Conservation (phyloP, 2,888 invertebrate genomes). For the Agrilus cyanescens region DNA sequence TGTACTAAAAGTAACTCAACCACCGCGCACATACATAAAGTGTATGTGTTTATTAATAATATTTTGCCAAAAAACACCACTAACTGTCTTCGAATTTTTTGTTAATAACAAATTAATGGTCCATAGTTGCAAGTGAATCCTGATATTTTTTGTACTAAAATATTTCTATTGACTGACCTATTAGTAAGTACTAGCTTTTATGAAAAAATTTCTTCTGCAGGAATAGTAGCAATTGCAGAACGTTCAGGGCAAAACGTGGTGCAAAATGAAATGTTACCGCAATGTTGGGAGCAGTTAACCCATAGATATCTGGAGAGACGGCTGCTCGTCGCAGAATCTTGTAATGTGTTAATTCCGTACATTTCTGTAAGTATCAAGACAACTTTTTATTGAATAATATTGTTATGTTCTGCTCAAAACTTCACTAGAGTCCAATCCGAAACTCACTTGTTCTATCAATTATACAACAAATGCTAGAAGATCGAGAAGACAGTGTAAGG, state of each 20-base stretch:
- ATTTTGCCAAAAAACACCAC: no score
- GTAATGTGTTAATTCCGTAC: constrained; percentile 51
- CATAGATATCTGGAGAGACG: constrained; percentile 55
- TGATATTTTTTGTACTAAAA: no score
- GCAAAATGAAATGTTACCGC: constrained; percentile 55
- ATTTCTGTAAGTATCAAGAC: constrained; percentile 40
- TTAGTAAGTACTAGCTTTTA: no score
- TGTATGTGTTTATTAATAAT: no score
- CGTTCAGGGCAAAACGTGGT: constrained; percentile 39
- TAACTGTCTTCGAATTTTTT: no score
- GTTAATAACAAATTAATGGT: no score
- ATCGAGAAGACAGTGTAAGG: constrained; percentile 49
- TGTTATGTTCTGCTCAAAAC: constrained; percentile 1
- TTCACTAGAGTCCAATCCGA: constrained; percentile 42
- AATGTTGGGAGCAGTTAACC: constrained; percentile 61
- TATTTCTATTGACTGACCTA: no score
- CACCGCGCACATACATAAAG: no score
- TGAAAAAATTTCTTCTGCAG: constrained; percentile 20
- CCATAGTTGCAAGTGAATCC: no score
- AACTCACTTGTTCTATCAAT: constrained; percentile 59
- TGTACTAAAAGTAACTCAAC: no score
- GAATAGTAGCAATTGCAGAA: constrained; percentile 37
- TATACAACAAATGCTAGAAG: constrained; percentile 61
- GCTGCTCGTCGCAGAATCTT: constrained; percentile 55
- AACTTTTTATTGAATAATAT: neutral